phyloP scores from a whole-genome alignment of 2,888 invertebrate genomes.

The Scaptomyza parva region DNA sequence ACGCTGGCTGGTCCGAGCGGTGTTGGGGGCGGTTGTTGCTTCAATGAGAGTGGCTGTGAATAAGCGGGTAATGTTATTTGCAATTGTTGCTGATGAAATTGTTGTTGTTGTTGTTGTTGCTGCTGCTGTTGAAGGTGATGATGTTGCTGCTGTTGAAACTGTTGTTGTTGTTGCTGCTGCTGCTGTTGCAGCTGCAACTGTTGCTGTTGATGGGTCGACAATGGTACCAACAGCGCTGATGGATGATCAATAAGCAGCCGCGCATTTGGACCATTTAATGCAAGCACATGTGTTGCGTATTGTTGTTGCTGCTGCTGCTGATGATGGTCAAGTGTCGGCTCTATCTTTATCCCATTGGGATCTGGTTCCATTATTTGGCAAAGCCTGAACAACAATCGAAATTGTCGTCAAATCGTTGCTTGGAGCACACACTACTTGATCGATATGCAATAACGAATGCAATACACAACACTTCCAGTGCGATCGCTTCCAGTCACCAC shows the following conservation, averaged over 20 bases:
- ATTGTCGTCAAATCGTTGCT: slow-evolving; percentile 67
- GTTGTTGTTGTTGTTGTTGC: slow-evolving; percentile 75
- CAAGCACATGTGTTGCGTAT: slow-evolving; percentile 83
- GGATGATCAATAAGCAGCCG: slow-evolving; percentile 84
- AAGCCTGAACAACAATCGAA: slow-evolving; percentile 78
- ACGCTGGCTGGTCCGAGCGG: slow-evolving; percentile 66
- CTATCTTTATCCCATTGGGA: slow-evolving; percentile 85
- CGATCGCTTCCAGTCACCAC: slow-evolving; percentile 47
- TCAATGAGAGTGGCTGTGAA: slow-evolving; percentile 77
- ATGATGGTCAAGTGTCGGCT: slow-evolving; percentile 83
- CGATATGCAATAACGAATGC: slow-evolving; percentile 10
- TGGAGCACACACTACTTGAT: background rate
- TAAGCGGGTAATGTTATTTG: slow-evolving; percentile 76
- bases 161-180: slow-evolving; percentile 71
- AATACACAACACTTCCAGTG: slow-evolving; percentile 14
- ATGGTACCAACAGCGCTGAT: slow-evolving; percentile 82
- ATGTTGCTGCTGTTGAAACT: slow-evolving; percentile 72
- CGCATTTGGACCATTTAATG: slow-evolving; percentile 84
- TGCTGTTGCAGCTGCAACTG: slow-evolving; percentile 72
- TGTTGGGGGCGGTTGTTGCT: slow-evolving; percentile 69
- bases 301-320: slow-evolving; percentile 81
- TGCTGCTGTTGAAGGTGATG: slow-evolving; percentile 65
- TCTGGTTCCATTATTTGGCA: slow-evolving; percentile 84
- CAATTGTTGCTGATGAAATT: slow-evolving; percentile 78
- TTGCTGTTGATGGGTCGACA: slow-evolving; percentile 79